A percentile compares a stretch with the other conserved stretches of the same genome.
phyloP scores from a whole-genome alignment of 2,113 vertebrate species.

The Hypanus sabinus region DNA sequence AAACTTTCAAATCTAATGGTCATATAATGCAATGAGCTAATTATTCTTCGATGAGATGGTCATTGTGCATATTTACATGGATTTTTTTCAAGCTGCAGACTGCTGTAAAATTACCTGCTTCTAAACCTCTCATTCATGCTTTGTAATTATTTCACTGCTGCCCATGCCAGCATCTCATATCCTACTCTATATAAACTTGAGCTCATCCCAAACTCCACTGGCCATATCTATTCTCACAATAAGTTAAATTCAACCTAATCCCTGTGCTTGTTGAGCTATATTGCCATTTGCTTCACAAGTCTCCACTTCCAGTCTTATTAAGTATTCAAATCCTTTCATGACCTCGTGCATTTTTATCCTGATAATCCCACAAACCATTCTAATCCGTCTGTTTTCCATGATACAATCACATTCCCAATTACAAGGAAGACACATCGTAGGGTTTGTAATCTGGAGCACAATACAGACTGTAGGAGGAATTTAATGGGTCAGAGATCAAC shows the following conservation, averaged over 20 bases:
- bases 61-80: neutral
- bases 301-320: neutral
- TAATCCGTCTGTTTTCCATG: neutral
- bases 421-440: too few species aligned
- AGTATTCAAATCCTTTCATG: neutral
- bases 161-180: neutral
- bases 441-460: too few species aligned
- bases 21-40: neutral
- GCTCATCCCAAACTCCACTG: neutral
- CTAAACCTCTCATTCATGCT: neutral
- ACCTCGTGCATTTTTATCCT: neutral
- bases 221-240: neutral
- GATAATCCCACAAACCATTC: neutral
- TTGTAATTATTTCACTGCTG: neutral
- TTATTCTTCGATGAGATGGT: neutral
- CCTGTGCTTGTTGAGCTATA: neutral
- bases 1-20: neutral
- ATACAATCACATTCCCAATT: neutral
- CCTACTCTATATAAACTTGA: neutral
- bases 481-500: too few species aligned
- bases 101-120: neutral
- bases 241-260: neutral
- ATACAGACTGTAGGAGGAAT: too few species aligned
- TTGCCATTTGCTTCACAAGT: neutral
- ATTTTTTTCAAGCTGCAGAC: neutral